phyloP scores from a whole-genome alignment of 2,797 vertebrate species.

The Glyptemys insculpta region DNA sequence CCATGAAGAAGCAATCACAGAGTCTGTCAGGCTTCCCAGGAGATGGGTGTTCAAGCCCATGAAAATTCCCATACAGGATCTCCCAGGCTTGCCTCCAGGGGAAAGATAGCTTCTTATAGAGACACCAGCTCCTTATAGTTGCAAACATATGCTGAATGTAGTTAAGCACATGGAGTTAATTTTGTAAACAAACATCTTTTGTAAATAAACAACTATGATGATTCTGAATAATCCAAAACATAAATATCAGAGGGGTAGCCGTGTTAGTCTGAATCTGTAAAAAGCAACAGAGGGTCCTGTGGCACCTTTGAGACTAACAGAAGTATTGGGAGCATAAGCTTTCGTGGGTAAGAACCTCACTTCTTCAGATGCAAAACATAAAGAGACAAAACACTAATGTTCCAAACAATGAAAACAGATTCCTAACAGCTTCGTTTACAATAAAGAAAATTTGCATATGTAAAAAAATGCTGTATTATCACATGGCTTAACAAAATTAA shows the following conservation, averaged over 20 bases:
- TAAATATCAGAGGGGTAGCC: too few relatives aligned
- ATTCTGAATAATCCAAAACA: slow-evolving; percentile 73
- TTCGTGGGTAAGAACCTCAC: too few relatives aligned
- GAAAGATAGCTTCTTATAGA: slow-evolving; percentile 24
- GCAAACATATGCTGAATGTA: slow-evolving; percentile 16
- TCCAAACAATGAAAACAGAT: slow-evolving; percentile 69
- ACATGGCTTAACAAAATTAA: slow-evolving; percentile 52
- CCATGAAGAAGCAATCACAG: not conserved
- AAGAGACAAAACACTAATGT: slow-evolving; percentile 60
- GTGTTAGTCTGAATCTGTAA: too few relatives aligned
- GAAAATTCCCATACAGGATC: not conserved
- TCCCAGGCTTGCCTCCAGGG: slow-evolving; percentile 12
- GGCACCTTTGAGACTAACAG: too few relatives aligned
- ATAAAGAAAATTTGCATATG: slow-evolving; percentile 62
- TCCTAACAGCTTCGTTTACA: slow-evolving; percentile 57
- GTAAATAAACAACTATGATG: slow-evolving; percentile 7
- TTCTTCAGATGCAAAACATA: too few relatives aligned
- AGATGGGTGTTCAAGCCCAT: not conserved
- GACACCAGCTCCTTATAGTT: not conserved
- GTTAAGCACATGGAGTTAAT: slow-evolving; percentile 37
- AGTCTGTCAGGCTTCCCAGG: not conserved
- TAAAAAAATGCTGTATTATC: slow-evolving; percentile 57
- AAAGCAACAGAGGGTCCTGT: too few relatives aligned
- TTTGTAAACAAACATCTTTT: slow-evolving; percentile 43
- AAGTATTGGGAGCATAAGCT: too few relatives aligned